Evolutionary conservation across 2,113 vertebrate genomes (phyloP).

Genomic region (Apistogramma diplotaenia): DNA sequence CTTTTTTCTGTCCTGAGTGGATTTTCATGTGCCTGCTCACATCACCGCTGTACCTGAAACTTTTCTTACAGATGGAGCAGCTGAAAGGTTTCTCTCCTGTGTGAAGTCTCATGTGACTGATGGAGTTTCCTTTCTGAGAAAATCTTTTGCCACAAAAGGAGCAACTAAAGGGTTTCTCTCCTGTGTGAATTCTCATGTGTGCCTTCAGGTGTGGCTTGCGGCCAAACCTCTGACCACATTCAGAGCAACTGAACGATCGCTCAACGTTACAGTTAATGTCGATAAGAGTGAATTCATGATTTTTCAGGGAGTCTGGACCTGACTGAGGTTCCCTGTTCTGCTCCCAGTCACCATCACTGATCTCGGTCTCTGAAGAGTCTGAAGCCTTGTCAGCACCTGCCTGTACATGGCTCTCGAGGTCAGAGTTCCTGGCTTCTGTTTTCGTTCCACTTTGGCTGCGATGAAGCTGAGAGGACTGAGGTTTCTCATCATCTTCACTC

Average conservation of each 20-base stretch:
- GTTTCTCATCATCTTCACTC: conserved; percentile 16
- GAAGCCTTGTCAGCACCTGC: not conserved
- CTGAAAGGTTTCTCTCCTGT: conserved; percentile 7
- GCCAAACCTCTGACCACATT: conserved; percentile 29
- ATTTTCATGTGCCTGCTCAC: conserved; percentile 41
- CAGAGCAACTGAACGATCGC: conserved; percentile 11
- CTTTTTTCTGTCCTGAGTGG: conserved; percentile 16
- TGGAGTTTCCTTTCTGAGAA: conserved; percentile 13
- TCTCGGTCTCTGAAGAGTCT: conserved; percentile 14
- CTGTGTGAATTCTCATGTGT: conserved; percentile 38
- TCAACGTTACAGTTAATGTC: not conserved
- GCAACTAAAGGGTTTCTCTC: conserved; percentile 38
- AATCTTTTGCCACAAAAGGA: conserved; percentile 36
- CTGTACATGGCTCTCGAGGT: not conserved
- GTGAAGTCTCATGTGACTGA: conserved; percentile 37
- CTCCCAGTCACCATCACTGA: conserved; percentile 16
- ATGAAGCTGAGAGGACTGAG: conserved; percentile 5
- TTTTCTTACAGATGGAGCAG: conserved; percentile 37
- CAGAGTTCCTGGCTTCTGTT: not conserved
- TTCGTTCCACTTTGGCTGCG: not conserved
- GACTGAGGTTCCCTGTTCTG: not conserved
- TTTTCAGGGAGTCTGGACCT: not conserved
- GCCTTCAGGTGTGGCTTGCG: conserved; percentile 7
- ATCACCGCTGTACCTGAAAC: conserved; percentile 1
- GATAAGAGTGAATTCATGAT: not conserved